Base-by-base conservation (phyloP, 2,797 vertebrate species). In the Florisuga fusca region DNA sequence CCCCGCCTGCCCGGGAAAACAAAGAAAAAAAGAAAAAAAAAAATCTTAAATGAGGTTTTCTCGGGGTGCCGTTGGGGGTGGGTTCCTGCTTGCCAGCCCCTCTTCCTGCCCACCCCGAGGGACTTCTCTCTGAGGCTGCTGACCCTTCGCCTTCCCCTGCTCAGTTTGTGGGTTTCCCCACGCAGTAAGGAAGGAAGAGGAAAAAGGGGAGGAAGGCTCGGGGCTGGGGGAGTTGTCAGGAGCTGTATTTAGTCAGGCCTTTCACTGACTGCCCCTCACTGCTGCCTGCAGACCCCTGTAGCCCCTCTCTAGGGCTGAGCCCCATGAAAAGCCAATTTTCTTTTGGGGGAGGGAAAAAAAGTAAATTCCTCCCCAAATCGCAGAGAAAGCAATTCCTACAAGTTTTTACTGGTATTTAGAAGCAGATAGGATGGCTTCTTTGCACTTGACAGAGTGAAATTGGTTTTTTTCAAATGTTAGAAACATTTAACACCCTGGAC, bases 61-160 rank as follows among this genome's bases (percentile, higher is more conserved):
- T 74, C 1, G 45, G 33, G 16, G 31, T 8, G 55, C 48, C 2
- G 12, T 4, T 0, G 6, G 8, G 1, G 0, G 2, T 29, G 46
- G 59, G 46, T 41, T 26, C 33, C 41, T 0, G 1, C 66, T 31
- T 34, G 41, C 21, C 3, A 2, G 3, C 6, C 12, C 7, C 12
- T 21, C 41, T 0, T 1, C 14, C 5, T n/a, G 25, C n/a, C 25
- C 4, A 1, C 4, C 4, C 1, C 1, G 8, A 6, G 33, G 17
- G 20, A 41, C 13, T 16, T 10, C 0, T 1, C 25, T 1, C 16
- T 0, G 1, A 33, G 34, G 64, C 15, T 6, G 15, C 34, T 83
- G 46, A 5, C 48, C 66, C 10, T 1, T 5, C 4, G 41, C 25
- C 34, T 81, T 57, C 23, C 29, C 6, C 63, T 17, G 50, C 72